A percentile compares a stretch with the other conserved stretches of the same genome.
Evolutionary conservation across 2,888 invertebrate genomes (phyloP).

Genomic region (Andrena minutula): DNA sequence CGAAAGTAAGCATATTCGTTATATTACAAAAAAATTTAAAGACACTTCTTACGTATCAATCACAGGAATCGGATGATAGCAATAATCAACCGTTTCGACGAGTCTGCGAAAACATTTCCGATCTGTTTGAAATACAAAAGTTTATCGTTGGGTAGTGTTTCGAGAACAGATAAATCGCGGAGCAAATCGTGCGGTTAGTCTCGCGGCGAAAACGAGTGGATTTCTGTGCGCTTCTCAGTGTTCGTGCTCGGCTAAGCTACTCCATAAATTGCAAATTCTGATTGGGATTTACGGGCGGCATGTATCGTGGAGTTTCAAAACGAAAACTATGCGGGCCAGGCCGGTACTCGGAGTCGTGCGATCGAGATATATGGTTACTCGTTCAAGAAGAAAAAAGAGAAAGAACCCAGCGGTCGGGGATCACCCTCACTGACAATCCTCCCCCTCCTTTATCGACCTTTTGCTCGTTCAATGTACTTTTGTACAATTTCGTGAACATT

Average conservation of each 20-base stretch:
- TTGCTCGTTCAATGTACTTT: background rate
- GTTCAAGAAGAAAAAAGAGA: constrained; percentile 33
- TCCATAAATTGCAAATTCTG: constrained; percentile 69
- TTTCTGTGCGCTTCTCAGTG: constrained; percentile 35
- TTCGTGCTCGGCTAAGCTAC: constrained; percentile 40
- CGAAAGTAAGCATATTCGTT: too few relatives aligned
- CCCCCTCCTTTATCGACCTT: constrained; percentile 3
- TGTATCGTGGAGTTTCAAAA: constrained; percentile 50
- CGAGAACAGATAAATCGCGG: constrained; percentile 21
- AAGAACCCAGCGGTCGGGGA: background rate
- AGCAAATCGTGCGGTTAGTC: constrained; percentile 39
- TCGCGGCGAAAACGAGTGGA: constrained; percentile 33
- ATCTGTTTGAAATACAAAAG: background rate
- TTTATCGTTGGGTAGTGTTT: background rate
- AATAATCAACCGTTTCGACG: background rate
- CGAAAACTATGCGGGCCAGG: constrained; percentile 36
- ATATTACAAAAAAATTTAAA: too few relatives aligned
- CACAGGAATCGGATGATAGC: background rate
- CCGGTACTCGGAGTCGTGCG: constrained; percentile 37
- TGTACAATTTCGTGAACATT: background rate
- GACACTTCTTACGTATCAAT: too few relatives aligned
- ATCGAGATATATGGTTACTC: constrained; percentile 59
- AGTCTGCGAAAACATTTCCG: too few relatives aligned
- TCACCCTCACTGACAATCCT: constrained; percentile 13
- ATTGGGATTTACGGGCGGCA: constrained; percentile 67